phyloP scores from a whole-genome alignment of 2,888 invertebrate species.

The Hydropsyche betteni region DNA sequence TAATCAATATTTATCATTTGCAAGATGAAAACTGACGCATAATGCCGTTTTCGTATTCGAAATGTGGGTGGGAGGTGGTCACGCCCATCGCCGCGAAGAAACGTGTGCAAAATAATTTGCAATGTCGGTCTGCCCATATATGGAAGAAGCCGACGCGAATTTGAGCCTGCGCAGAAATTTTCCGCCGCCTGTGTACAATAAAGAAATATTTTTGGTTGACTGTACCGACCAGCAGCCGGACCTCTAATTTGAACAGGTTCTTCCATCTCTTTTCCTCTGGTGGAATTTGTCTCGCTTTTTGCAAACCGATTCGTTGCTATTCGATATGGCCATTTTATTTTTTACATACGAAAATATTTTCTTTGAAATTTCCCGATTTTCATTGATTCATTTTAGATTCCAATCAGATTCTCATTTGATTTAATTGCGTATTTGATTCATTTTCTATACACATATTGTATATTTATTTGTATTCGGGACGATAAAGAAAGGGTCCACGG shows the following conservation, averaged over 20 bases:
- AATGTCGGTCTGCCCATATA: slow-evolving; percentile 41
- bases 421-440: too few species aligned
- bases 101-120: slow-evolving; percentile 35
- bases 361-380: too few species aligned
- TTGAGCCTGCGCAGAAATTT: slow-evolving; percentile 34
- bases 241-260: slow-evolving; percentile 44
- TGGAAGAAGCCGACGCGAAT: slow-evolving; percentile 44
- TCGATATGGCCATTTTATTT: background rate
- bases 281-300: background rate
- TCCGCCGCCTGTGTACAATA: slow-evolving; percentile 38
- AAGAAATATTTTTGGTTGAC: slow-evolving; percentile 38
- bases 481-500: slow-evolving; percentile 31
- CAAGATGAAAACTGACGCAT: background rate
- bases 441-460: too few species aligned
- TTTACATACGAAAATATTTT: too few species aligned
- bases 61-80: background rate
- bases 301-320: background rate
- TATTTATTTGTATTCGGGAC: slow-evolving; percentile 14
- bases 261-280: slow-evolving; percentile 39
- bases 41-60: background rate
- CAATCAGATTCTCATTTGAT: background rate
- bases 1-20: too few species aligned
- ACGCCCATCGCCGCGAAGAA: slow-evolving; percentile 17
- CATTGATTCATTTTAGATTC: background rate
- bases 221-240: slow-evolving; percentile 46